Evolutionary conservation across 1,140 invertebrate species (phyloP).

Genomic region (Gonioctena quinquepunctata): DNA sequence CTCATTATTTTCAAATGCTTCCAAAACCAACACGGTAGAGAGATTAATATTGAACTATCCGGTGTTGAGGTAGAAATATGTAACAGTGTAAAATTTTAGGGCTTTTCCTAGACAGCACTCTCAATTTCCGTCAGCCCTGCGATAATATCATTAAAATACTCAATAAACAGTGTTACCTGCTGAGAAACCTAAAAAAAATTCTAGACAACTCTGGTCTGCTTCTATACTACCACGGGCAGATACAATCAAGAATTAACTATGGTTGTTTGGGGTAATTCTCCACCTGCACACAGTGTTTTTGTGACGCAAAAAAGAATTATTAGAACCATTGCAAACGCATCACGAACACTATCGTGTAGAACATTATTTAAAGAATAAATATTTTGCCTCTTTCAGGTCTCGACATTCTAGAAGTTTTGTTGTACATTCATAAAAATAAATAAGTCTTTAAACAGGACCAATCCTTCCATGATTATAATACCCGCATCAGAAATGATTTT

Average conservation of each 20-base stretch:
- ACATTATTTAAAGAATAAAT: no score
- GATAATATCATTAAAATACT: slow-evolving; percentile 1
- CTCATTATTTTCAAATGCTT: no score
- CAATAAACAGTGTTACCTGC: not conserved
- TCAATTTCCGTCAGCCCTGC: not conserved
- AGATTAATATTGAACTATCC: not conserved
- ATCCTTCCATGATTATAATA: no score
- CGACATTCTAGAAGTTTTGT: no score
- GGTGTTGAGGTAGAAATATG: not conserved
- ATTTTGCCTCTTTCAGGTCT: no score
- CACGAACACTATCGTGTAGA: no score
- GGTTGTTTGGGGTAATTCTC: not conserved
- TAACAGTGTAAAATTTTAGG: slow-evolving; percentile 1
- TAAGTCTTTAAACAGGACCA: no score
- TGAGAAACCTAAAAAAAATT: not conserved
- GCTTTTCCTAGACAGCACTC: not conserved
- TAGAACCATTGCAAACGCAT: not conserved
- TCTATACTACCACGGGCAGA: slow-evolving; percentile 2
- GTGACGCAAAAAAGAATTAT: not conserved
- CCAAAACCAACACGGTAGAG: not conserved
- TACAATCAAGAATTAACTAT: not conserved
- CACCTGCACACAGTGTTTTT: slow-evolving; percentile 4
- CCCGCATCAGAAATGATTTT: no score
- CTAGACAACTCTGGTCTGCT: slow-evolving; percentile 1
- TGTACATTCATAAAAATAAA: no score